phyloP scores from a whole-genome alignment of 2,113 vertebrate species.

The Mirounga angustirostris region DNA sequence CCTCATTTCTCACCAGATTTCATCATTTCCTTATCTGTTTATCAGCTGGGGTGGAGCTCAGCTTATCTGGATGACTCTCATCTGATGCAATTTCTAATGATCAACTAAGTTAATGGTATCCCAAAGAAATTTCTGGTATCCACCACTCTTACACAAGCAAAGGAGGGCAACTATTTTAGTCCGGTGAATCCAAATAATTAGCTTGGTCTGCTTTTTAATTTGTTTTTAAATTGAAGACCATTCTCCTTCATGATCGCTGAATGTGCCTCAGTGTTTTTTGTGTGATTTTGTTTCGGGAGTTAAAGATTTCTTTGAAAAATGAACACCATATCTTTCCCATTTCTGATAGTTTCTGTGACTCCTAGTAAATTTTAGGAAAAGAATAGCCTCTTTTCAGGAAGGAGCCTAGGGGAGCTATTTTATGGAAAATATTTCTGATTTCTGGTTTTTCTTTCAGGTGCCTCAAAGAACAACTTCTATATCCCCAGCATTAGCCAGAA shows the following conservation, averaged over 20 bases:
- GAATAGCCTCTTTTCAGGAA: background rate
- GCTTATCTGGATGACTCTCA: background rate
- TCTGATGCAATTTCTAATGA: background rate
- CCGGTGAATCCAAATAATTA: background rate
- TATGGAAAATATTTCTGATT: slow-evolving; percentile 51
- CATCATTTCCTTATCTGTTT: background rate
- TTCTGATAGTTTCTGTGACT: background rate
- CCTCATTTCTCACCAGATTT: slow-evolving; percentile 9
- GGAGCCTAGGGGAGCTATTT: background rate
- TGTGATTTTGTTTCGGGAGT: background rate
- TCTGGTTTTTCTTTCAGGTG: slow-evolving; percentile 89
- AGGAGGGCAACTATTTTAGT: background rate
- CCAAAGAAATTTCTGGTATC: slow-evolving; percentile 19
- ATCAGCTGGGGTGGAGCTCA: background rate
- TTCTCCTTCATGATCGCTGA: background rate
- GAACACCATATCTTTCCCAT: background rate
- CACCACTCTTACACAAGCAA: background rate
- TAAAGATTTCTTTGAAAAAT: slow-evolving; percentile 11
- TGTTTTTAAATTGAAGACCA: background rate
- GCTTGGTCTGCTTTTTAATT: background rate
- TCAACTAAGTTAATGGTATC: background rate
- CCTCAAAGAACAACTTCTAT: slow-evolving; percentile 99
- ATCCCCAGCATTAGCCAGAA: slow-evolving; percentile 97
- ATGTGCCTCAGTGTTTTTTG: background rate
- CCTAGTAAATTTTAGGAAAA: background rate